These are phyloP conservation scores for Arothron firmamentum DNA, from an alignment of 2,113 vertebrate species.

Conservation along the genomic window DNA sequence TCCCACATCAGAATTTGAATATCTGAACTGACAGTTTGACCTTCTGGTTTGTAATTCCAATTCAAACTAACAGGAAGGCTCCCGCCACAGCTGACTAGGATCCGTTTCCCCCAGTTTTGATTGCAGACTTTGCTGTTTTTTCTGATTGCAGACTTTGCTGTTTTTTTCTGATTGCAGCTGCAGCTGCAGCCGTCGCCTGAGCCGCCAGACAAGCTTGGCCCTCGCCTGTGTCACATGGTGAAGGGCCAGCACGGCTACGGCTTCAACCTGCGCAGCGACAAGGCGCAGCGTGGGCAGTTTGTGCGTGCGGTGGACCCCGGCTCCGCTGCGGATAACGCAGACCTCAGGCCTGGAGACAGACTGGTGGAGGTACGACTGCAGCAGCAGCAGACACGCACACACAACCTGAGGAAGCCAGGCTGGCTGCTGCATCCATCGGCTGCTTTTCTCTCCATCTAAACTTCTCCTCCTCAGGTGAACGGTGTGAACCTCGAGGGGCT, in stretches of 20 bases:
- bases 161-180: constrained; percentile 2
- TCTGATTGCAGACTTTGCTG: neutral
- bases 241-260: constrained; percentile 85
- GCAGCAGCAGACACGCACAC: neutral
- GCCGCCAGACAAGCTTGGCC: constrained; percentile 73
- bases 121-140: neutral
- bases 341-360: constrained; percentile 83
- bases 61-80: too few species aligned
- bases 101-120: too few species aligned
- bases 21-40: too few species aligned
- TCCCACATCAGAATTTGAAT: too few species aligned
- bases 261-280: constrained; percentile 93
- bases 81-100: too few species aligned
- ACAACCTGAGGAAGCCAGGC: neutral
- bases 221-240: constrained; percentile 84
- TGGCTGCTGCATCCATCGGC: too few species aligned
- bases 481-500: constrained; percentile 80
- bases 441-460: neutral
- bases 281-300: constrained; percentile 83
- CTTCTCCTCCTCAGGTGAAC: constrained; percentile 80
- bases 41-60: too few species aligned
- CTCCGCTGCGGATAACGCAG: constrained; percentile 80
- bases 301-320: constrained; percentile 86
- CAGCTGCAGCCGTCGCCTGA: constrained; percentile 70
- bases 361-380: constrained; percentile 83